Evolutionary conservation across 1,140 invertebrate species (phyloP).

Genomic region (Microplitis demolitor): DNA sequence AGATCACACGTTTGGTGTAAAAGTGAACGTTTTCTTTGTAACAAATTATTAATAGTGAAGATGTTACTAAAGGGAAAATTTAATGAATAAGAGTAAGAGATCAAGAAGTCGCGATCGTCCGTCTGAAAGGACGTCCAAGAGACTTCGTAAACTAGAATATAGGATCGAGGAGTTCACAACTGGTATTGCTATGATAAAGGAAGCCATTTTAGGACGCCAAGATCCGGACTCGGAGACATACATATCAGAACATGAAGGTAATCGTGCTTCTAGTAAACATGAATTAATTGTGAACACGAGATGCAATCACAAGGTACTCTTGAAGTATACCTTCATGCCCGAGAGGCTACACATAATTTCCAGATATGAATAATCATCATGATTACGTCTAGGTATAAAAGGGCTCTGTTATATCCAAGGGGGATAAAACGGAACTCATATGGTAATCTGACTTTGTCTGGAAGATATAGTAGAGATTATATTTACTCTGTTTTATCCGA

Average conservation of each 20-base stretch:
- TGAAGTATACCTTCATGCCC: not conserved
- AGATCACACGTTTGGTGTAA: not conserved
- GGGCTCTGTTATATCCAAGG: not conserved
- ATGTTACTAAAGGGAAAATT: not conserved
- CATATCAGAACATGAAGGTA: not conserved
- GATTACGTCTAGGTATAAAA: not conserved
- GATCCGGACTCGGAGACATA: too few species aligned
- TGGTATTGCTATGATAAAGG: too few species aligned
- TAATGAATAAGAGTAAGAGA: not conserved
- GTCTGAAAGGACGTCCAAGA: not conserved
- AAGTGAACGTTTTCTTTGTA: not conserved
- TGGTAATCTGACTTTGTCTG: not conserved
- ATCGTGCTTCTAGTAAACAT: not conserved
- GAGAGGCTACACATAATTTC: not conserved
- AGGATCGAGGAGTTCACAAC: too few species aligned
- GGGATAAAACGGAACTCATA: not conserved
- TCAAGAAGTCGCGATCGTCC: not conserved
- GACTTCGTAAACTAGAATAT: not conserved
- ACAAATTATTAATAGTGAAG: not conserved
- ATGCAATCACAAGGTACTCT: not conserved
- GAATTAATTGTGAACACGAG: not conserved
- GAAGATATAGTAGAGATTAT: not conserved
- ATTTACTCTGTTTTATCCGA: not conserved
- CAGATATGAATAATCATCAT: not conserved
- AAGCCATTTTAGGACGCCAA: too few species aligned